Conservation (phyloP, 2,113 vertebrate genomes). For the Ornithorhynchus anatinus region DNA sequence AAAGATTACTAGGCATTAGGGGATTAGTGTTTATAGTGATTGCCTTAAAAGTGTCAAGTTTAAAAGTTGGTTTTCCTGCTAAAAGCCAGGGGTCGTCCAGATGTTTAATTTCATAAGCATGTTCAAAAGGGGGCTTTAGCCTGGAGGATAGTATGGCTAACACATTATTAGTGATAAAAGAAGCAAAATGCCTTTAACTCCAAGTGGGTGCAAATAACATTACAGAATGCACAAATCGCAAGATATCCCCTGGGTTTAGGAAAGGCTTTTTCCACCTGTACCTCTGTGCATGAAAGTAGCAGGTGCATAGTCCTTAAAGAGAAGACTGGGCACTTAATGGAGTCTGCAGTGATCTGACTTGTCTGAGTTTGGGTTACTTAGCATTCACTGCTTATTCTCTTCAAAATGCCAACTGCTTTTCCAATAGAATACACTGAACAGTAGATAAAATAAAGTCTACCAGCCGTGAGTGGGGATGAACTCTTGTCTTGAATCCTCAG, state of each 20-base stretch:
- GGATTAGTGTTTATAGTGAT: constrained; percentile 50
- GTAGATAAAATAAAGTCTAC: too few relatives aligned
- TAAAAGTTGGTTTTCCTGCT: not conserved
- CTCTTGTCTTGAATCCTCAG: too few relatives aligned
- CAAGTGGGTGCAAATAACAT: not conserved
- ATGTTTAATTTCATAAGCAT: constrained; percentile 14
- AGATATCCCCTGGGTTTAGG: not conserved
- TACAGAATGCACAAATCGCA: not conserved
- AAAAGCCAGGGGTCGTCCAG: not conserved
- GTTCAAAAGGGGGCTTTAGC: constrained; percentile 13
- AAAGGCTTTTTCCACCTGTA: not conserved
- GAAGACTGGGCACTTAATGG: not conserved
- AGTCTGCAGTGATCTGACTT: not conserved
- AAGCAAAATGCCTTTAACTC: not conserved
- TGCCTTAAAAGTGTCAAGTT: constrained; percentile 31
- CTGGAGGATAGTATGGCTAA: not conserved
- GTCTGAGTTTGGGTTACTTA: constrained; percentile 12
- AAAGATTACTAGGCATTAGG: constrained; percentile 40
- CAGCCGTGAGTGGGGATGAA: too few relatives aligned
- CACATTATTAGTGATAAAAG: constrained; percentile 16
- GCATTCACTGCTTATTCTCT: not conserved
- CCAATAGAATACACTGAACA: too few relatives aligned
- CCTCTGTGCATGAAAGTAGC: constrained; percentile 19
- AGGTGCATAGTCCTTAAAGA: constrained; percentile 20
- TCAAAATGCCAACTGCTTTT: too few relatives aligned